Percentiles rank a stretch among this genome's conserved stretches.
Conservation (phyloP, 2,888 invertebrate genomes). For the Thelaira solivaga region DNA sequence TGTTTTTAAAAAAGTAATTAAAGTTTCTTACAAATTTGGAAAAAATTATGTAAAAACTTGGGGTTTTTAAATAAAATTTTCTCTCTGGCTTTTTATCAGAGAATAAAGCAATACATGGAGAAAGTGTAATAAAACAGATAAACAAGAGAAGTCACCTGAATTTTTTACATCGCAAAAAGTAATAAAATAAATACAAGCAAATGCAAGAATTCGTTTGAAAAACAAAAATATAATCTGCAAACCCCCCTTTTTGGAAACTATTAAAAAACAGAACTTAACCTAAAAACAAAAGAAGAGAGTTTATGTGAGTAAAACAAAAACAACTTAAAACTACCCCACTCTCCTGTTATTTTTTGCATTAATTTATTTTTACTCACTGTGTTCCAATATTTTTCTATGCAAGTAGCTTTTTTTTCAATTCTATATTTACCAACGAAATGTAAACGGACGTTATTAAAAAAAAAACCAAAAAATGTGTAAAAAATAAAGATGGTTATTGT, state of each 20-base stretch:
- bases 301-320: constrained; percentile 50
- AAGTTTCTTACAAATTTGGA: constrained; percentile 4
- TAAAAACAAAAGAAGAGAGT: constrained; percentile 50
- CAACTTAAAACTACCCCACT: constrained; percentile 54
- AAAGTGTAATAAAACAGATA: constrained; percentile 37
- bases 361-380: constrained; percentile 6
- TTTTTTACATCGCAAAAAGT: constrained; percentile 37
- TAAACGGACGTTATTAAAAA: background rate
- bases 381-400: background rate
- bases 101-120: constrained; percentile 34
- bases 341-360: background rate
- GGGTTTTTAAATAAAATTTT: background rate
- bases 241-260: constrained; percentile 43
- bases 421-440: constrained; percentile 12
- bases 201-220: constrained; percentile 25
- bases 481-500: too few relatives aligned
- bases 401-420: constrained; percentile 32
- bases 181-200: constrained; percentile 26
- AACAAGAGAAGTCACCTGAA: constrained; percentile 47
- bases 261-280: constrained; percentile 57
- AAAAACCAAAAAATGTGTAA: background rate
- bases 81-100: constrained; percentile 25
- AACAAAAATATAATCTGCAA: constrained; percentile 32
- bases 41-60: constrained; percentile 51
- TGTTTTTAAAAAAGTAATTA: background rate